A percentile compares a stretch with the other conserved stretches of the same genome.
Conservation (phyloP, 2,888 invertebrate genomes). For the Tubiluchus corallicola region DNA sequence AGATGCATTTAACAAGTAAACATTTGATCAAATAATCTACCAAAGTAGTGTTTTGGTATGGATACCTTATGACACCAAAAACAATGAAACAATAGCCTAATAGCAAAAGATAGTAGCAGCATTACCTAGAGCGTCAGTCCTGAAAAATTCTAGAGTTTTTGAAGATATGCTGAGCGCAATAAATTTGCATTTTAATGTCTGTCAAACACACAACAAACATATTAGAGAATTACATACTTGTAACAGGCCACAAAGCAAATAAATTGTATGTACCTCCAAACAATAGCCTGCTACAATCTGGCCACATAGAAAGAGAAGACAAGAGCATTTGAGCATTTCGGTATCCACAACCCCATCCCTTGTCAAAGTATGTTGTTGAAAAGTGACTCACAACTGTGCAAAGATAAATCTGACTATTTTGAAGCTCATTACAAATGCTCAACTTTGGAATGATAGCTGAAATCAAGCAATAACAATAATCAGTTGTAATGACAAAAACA, state of each 20-base stretch:
- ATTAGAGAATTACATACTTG: too few species aligned
- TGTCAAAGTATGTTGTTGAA: slow-evolving; percentile 66
- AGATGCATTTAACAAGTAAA: too few species aligned
- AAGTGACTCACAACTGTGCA: slow-evolving; percentile 69
- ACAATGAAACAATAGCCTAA: too few species aligned
- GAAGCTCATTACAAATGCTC: too few species aligned
- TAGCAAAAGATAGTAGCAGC: too few species aligned
- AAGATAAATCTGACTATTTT: slow-evolving; percentile 49
- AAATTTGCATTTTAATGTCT: too few species aligned
- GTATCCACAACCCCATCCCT: slow-evolving; percentile 84
- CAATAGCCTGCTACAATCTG: slow-evolving; percentile 43
- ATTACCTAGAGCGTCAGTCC: slow-evolving; percentile 5
- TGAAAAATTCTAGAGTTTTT: slow-evolving; percentile 1
- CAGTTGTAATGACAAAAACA: too few species aligned
- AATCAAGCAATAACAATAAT: slow-evolving; percentile 9
- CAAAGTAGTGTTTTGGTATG: too few species aligned
- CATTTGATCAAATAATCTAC: too few species aligned
- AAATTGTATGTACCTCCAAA: slow-evolving; percentile 23
- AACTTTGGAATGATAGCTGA: slow-evolving; percentile 25
- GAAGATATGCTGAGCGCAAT: background rate
- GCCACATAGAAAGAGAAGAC: slow-evolving; percentile 52
- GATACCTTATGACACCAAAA: too few species aligned
- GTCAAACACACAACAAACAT: too few species aligned
- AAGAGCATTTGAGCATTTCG: slow-evolving; percentile 77
- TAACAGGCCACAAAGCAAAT: slow-evolving; percentile 1